Conservation (phyloP, 2,888 invertebrate species). For the Atrina japonica region DNA sequence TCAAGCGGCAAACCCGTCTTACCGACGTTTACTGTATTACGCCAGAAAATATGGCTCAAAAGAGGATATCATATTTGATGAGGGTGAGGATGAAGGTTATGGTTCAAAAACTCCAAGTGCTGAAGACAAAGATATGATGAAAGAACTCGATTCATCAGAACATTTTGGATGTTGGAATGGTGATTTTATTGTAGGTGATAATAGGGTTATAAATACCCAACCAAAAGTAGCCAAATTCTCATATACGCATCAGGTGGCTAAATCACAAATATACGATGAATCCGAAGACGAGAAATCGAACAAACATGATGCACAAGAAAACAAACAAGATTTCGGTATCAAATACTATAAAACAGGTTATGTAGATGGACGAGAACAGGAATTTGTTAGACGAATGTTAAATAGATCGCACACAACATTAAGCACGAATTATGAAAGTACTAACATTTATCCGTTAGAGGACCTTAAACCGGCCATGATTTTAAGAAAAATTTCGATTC, state of each 20-base stretch:
- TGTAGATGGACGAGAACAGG: constrained; percentile 15
- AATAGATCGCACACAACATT: constrained; percentile 30
- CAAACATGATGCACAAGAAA: background rate
- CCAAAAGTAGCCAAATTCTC: constrained; percentile 36
- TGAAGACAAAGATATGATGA: constrained; percentile 38
- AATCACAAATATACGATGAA: constrained; percentile 24
- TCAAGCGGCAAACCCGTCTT: constrained; percentile 7
- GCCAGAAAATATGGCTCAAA: constrained; percentile 35
- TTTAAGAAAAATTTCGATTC: constrained; percentile 31
- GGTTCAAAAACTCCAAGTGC: constrained; percentile 44
- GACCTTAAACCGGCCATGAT: constrained; percentile 31
- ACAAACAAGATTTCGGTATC: background rate
- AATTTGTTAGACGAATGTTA: constrained; percentile 23
- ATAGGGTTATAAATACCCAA: background rate
- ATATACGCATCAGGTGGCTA: constrained; percentile 42
- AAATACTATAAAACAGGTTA: constrained; percentile 30
- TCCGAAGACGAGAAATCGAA: constrained; percentile 36
- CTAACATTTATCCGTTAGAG: constrained; percentile 7
- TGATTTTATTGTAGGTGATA: background rate
- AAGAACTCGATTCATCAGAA: constrained; percentile 1
- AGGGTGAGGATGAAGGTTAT: constrained; percentile 40
- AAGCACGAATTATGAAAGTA: constrained; percentile 10
- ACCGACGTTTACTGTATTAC: constrained; percentile 34
- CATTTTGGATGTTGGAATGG: background rate
- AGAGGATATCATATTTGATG: constrained; percentile 20